Conservation (phyloP, 2,888 invertebrate species). For the Furcula furcula region DNA sequence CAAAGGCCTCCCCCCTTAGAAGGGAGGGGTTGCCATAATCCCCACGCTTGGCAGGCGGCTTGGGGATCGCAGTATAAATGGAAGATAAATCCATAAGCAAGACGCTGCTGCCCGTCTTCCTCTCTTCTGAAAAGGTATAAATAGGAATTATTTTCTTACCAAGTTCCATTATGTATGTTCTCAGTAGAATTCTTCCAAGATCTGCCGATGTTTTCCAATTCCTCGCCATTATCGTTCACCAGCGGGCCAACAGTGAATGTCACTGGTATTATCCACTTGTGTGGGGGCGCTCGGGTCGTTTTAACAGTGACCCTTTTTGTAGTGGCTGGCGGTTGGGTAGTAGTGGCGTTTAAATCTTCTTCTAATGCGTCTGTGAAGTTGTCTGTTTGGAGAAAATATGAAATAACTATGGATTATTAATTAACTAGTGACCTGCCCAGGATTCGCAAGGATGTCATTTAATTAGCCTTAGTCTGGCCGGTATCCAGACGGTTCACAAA, state of each 20-base stretch:
- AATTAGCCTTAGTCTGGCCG: too few relatives aligned
- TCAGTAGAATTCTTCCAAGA: slow-evolving; percentile 54
- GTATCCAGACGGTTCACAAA: too few relatives aligned
- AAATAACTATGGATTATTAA: too few relatives aligned
- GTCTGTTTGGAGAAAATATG: slow-evolving; percentile 44
- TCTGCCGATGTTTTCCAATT: slow-evolving; percentile 54
- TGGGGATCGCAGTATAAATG: too few relatives aligned
- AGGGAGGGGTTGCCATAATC: too few relatives aligned
- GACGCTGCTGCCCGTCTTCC: too few relatives aligned
- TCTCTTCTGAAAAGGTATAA: too few relatives aligned
- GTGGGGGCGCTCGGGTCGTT: slow-evolving; percentile 51
- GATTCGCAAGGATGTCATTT: too few relatives aligned
- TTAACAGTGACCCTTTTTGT: slow-evolving; percentile 42
- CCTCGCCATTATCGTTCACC: slow-evolving; percentile 65
- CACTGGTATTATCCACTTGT: slow-evolving; percentile 90
- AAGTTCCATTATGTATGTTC: slow-evolving; percentile 57
- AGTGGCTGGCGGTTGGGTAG: slow-evolving; percentile 43
- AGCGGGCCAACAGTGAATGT: slow-evolving; percentile 86
- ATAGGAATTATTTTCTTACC: slow-evolving; percentile 53
- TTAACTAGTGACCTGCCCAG: too few relatives aligned
- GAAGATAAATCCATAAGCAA: too few relatives aligned
- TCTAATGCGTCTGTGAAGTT: slow-evolving; percentile 73
- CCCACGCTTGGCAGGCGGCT: too few relatives aligned
- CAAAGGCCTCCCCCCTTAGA: too few relatives aligned
- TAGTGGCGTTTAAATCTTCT: slow-evolving; percentile 61